Evolutionary conservation across 2,797 vertebrate genomes (phyloP).

Genomic region (Poeciliopsis gracilis): DNA sequence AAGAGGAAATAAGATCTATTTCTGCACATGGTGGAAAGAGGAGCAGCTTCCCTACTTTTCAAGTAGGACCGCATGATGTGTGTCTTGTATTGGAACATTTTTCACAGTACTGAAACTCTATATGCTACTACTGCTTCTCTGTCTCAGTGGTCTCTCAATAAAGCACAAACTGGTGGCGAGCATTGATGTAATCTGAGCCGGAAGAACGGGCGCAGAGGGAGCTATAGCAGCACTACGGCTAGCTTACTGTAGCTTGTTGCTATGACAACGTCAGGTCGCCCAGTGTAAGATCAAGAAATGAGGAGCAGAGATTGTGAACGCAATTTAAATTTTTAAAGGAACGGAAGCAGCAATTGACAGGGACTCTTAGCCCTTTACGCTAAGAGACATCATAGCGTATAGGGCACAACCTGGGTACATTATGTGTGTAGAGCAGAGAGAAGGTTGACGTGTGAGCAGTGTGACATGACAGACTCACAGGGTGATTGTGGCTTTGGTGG

Average conservation of each 20-base stretch:
- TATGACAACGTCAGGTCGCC: slow-evolving; percentile 68
- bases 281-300: slow-evolving; percentile 39
- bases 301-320: slow-evolving; percentile 4
- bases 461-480: slow-evolving; percentile 76
- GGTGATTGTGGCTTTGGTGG: slow-evolving; percentile 90
- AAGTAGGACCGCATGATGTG: not conserved
- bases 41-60: not conserved
- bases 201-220: slow-evolving; percentile 30
- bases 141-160: slow-evolving; percentile 19
- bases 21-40: not conserved
- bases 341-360: slow-evolving; percentile 9
- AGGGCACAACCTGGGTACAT: not conserved
- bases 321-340: slow-evolving; percentile 44
- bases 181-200: slow-evolving; percentile 41
- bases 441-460: not conserved
- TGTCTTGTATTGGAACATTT: not conserved
- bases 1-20: not conserved
- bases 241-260: slow-evolving; percentile 59
- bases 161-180: slow-evolving; percentile 42
- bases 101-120: not conserved
- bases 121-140: not conserved
- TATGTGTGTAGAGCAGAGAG: not conserved
- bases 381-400: not conserved
- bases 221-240: slow-evolving; percentile 24
- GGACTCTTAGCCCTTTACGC: too few species aligned